Conservation (phyloP, 2,888 invertebrate species). For the Tethea ocularis region DNA sequence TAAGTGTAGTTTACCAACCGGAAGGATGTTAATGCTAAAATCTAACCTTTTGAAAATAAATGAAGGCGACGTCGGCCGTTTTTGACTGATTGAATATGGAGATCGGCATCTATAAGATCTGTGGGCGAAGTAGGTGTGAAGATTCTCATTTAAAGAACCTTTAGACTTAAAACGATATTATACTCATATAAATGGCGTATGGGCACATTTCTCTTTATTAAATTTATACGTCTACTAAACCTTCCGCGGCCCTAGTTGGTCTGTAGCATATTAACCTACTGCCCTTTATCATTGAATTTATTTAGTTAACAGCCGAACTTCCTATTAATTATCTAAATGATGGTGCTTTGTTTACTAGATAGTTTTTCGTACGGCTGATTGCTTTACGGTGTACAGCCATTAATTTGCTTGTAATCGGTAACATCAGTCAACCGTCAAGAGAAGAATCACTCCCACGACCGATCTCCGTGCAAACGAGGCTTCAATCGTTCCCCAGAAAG, state of each 20-base stretch:
- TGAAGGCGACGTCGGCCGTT: conserved; percentile 56
- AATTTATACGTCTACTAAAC: no score
- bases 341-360: conserved; percentile 44
- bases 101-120: conserved; percentile 35
- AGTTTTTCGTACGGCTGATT: conserved; percentile 43
- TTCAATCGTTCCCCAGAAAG: conserved; percentile 51
- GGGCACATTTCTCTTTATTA: no score
- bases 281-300: conserved; percentile 24
- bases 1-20: conserved; percentile 50
- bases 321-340: conserved; percentile 49
- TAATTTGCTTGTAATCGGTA: conserved; percentile 74
- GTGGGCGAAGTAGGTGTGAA: conserved; percentile 55
- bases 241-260: conserved; percentile 24
- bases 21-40: conserved; percentile 59
- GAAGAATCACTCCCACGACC: conserved; percentile 68
- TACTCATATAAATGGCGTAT: no score
- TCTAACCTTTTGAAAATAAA: conserved; percentile 41
- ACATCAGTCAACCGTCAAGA: conserved; percentile 76
- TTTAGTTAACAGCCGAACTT: conserved; percentile 25
- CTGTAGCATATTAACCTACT: conserved; percentile 31
- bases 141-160: conserved; percentile 44
- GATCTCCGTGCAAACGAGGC: conserved; percentile 50
- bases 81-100: conserved; percentile 46
- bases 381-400: conserved; percentile 56
- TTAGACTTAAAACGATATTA: conserved; percentile 20